Conservation (phyloP, 2,797 vertebrate species). For the Steatocranus sp. region DNA sequence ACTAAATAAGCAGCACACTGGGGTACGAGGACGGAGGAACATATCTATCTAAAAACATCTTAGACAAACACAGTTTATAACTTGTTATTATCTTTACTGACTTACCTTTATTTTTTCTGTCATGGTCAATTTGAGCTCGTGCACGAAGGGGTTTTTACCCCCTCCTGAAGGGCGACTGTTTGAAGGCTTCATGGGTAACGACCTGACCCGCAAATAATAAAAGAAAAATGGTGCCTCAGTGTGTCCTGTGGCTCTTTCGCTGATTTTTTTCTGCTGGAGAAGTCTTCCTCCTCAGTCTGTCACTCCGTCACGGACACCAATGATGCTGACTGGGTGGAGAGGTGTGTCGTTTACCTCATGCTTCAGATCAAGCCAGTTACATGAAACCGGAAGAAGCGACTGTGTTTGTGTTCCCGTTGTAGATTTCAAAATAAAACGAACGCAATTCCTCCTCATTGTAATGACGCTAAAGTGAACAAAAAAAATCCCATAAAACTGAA, state of each 20-base stretch:
- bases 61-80: neutral
- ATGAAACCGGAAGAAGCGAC: fast-evolving
- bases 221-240: neutral
- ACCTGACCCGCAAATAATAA: neutral
- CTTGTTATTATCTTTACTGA: neutral
- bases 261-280: neutral
- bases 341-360: neutral
- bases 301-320: neutral
- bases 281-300: neutral
- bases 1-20: fast-evolving
- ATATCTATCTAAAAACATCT: neutral
- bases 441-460: no score
- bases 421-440: conserved; percentile 4
- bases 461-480: neutral
- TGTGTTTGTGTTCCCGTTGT: neutral
- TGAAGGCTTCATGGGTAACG: conserved; percentile 72
- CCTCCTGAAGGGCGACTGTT: conserved; percentile 44
- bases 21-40: neutral
- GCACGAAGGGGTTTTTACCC: conserved; percentile 84
- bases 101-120: conserved; percentile 86
- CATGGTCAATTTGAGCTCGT: conserved; percentile 79
- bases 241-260: neutral
- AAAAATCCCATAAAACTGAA: neutral
- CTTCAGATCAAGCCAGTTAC: neutral
- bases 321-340: neutral